Evolutionary conservation across 2,797 vertebrate species (phyloP).

Genomic region (Megaceryle alcyon): DNA sequence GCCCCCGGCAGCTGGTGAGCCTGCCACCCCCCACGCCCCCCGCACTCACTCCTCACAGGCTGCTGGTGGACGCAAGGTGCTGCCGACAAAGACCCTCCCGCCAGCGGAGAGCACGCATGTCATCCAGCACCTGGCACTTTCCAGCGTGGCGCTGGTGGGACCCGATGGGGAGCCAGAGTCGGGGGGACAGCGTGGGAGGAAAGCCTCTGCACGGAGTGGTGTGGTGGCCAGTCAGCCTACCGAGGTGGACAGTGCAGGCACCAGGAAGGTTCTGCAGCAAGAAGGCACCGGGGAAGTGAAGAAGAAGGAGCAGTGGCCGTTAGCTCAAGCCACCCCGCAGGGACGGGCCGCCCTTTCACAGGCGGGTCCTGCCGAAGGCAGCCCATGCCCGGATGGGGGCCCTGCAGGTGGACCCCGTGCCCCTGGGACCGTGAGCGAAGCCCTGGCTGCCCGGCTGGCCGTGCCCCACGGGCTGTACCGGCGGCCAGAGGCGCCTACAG

Average conservation of each 20-base stretch:
- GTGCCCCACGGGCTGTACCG: slow-evolving; percentile 59
- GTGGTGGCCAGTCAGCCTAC: slow-evolving; percentile 41
- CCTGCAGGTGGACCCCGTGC: neutral
- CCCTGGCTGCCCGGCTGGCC: slow-evolving; percentile 52
- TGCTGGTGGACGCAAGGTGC: accelerated
- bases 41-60: neutral
- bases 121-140: slow-evolving; percentile 68
- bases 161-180: slow-evolving; percentile 46
- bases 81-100: neutral
- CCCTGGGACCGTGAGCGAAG: neutral
- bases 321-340: slow-evolving; percentile 65
- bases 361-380: neutral
- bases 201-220: slow-evolving; percentile 26
- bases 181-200: slow-evolving; percentile 6
- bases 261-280: slow-evolving; percentile 73
- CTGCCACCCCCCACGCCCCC: slow-evolving; percentile 16
- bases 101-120: slow-evolving; percentile 37
- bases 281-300: slow-evolving; percentile 64
- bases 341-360: slow-evolving; percentile 44
- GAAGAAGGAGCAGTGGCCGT: slow-evolving; percentile 81
- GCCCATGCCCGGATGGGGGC: neutral
- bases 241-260: slow-evolving; percentile 54
- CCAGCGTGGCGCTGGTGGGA: slow-evolving; percentile 57
- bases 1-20: slow-evolving; percentile 66
- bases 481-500: slow-evolving; percentile 34